A percentile compares a stretch with the other conserved stretches of the same genome.
Evolutionary conservation across 1,140 invertebrate species (phyloP).

Genomic region (Dendroctonus ponderosae): DNA sequence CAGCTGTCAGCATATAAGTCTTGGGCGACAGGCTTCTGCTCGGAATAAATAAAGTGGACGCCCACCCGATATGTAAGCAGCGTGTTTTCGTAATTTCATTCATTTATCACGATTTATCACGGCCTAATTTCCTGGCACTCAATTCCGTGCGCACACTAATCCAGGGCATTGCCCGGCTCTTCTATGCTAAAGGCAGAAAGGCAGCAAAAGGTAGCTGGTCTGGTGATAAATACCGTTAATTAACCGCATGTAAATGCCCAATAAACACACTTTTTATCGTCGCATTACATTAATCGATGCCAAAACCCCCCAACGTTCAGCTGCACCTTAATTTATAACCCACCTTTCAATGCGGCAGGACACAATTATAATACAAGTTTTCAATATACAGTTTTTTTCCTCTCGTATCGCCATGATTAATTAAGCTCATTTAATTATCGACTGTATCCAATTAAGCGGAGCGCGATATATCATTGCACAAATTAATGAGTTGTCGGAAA

Average conservation of each 20-base stretch:
- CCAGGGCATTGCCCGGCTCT: no score
- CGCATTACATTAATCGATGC: not conserved
- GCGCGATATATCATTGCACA: conserved; percentile 24
- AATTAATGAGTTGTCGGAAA: conserved; percentile 30
- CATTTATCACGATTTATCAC: conserved; percentile 40
- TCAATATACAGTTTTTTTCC: not conserved
- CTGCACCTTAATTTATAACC: conserved; percentile 10
- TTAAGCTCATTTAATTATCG: conserved; percentile 24
- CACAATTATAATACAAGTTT: conserved; percentile 9
- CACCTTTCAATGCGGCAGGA: conserved; percentile 1
- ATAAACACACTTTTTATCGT: not conserved
- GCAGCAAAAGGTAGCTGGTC: not conserved
- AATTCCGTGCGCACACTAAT: conserved; percentile 8
- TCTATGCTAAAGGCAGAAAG: no score
- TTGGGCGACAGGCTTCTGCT: conserved; percentile 26
- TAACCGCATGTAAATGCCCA: conserved; percentile 1
- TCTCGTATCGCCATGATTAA: conserved; percentile 11
- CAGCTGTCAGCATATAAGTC: conserved; percentile 32
- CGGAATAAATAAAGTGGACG: conserved; percentile 35
- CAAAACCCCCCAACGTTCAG: not conserved
- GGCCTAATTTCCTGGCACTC: conserved; percentile 24
- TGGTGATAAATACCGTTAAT: conserved; percentile 1
- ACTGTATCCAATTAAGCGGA: conserved; percentile 19
- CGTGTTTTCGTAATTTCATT: conserved; percentile 39
- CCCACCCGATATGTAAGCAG: conserved; percentile 38